Evolutionary conservation across 2,797 vertebrate species (phyloP).

Genomic region (Anomalospiza imberbis): DNA sequence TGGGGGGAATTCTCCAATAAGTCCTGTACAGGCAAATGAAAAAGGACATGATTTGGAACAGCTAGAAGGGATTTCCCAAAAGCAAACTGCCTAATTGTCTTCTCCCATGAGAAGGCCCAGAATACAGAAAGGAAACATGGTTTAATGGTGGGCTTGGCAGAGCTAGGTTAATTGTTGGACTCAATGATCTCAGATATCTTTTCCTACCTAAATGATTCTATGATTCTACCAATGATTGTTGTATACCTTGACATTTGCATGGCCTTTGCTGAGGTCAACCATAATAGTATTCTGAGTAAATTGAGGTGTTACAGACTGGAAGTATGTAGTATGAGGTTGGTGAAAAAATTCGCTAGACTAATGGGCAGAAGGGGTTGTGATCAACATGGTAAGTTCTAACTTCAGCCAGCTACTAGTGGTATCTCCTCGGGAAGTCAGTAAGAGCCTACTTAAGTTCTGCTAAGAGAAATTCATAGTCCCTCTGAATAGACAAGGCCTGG

Average conservation of each 20-base stretch:
- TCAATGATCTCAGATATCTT: not conserved
- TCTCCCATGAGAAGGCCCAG: not conserved
- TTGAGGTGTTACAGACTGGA: not conserved
- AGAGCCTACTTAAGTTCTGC: not conserved
- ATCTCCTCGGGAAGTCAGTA: not conserved
- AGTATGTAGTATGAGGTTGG: not conserved
- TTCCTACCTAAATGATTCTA: not conserved
- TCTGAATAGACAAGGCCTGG: not conserved
- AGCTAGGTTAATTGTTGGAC: not conserved
- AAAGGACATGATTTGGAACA: not conserved
- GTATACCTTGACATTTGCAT: not conserved
- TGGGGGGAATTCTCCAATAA: not conserved
- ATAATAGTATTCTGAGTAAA: not conserved
- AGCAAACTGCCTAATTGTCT: not conserved
- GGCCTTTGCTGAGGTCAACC: not conserved
- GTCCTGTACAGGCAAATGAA: not conserved
- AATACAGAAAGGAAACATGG: not conserved
- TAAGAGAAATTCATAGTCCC: not conserved
- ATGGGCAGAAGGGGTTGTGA: not conserved
- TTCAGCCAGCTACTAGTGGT: not conserved
- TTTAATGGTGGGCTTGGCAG: not conserved
- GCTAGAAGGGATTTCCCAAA: not conserved
- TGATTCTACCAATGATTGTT: not conserved
- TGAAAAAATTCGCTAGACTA: not conserved
- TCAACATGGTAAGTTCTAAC: not conserved